Conservation (phyloP, 2,797 vertebrate genomes). For the Peromyscus nudipes region DNA sequence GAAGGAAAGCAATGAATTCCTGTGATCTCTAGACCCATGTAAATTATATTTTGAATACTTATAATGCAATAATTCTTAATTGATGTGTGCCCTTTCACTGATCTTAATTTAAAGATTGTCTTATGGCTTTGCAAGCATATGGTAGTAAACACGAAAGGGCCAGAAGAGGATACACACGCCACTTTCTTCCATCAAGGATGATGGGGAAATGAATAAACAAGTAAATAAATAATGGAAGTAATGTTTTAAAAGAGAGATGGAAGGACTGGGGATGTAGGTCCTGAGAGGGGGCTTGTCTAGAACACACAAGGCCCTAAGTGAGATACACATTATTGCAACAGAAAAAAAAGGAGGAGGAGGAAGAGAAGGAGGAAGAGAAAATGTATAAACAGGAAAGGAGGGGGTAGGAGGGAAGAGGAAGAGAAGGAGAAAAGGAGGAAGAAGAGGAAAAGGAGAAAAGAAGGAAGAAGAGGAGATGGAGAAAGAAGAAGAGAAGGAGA, state of each 20-base stretch:
- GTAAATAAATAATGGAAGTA: neutral
- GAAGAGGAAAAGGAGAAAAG: neutral
- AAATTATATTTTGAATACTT: neutral
- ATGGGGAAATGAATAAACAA: neutral
- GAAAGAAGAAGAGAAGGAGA: rapidly evolving
- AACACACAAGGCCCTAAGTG: neutral
- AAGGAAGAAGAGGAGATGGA: too few species aligned
- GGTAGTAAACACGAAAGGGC: neutral
- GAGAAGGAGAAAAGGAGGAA: neutral
- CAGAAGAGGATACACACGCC: neutral
- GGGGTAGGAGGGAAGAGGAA: neutral
- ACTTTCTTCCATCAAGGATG: neutral
- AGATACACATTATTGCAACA: neutral
- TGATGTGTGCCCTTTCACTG: neutral
- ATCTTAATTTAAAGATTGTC: neutral
- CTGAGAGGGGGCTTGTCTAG: neutral
- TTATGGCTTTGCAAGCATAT: neutral
- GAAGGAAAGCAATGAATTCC: neutral
- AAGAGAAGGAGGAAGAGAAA: neutral
- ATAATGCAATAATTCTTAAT: neutral
- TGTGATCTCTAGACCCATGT: neutral
- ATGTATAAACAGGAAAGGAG: neutral
- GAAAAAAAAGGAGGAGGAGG: too few species aligned
- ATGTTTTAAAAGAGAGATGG: neutral
- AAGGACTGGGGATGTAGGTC: neutral